Conservation (phyloP, 2,888 invertebrate species). For the Cordilura impudica region DNA sequence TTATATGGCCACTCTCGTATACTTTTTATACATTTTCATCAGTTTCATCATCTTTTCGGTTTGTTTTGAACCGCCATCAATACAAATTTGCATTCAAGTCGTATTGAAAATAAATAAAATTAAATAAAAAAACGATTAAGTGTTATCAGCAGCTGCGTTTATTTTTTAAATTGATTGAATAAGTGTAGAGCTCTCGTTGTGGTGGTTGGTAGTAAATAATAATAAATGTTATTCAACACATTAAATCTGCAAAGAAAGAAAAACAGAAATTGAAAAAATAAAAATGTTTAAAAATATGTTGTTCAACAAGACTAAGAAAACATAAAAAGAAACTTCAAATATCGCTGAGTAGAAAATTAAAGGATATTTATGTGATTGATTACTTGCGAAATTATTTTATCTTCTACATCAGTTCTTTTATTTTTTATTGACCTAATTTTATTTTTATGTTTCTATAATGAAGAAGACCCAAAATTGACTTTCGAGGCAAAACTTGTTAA, state of each 20-base stretch:
- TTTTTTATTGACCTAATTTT: conserved; percentile 42
- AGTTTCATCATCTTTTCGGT: conserved; percentile 25
- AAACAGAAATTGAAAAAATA: background rate
- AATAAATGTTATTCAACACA: background rate
- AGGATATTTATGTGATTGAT: conserved; percentile 35
- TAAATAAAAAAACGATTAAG: conserved; percentile 30
- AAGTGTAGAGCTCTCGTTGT: conserved; percentile 1
- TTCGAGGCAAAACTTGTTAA: background rate
- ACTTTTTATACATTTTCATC: background rate
- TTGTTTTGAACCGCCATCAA: conserved; percentile 13
- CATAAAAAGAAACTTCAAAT: background rate
- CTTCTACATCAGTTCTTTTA: conserved; percentile 26
- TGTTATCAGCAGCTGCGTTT: conserved; percentile 38
- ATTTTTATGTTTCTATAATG: background rate
- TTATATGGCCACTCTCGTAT: background rate
- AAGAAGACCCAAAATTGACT: background rate
- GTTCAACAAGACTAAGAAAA: background rate
- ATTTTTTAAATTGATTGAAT: background rate
- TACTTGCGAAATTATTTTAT: conserved; percentile 28
- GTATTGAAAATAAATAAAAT: conserved; percentile 21
- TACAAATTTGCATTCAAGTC: conserved; percentile 35
- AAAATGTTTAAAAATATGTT: background rate
- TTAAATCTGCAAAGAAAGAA: background rate
- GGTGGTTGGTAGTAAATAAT: background rate
- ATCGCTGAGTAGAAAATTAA: background rate